These are phyloP conservation scores for Urocynchramus pylzowi DNA, from an alignment of 2,113 vertebrate species.

Conservation along the genomic window DNA sequence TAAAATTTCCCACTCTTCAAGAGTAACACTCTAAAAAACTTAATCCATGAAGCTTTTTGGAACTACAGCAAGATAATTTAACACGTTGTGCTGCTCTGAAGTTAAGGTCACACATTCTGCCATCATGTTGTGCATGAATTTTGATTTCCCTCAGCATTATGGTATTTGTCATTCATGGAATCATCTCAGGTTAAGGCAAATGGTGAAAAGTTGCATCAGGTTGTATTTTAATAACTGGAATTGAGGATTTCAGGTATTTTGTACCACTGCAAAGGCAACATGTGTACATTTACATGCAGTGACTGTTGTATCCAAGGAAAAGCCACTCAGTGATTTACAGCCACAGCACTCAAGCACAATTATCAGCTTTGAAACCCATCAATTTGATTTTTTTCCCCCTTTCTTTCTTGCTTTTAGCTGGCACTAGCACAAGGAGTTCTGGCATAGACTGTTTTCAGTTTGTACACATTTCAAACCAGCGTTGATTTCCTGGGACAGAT, in stretches of 20 bases:
- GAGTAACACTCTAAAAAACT: not conserved
- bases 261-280: not conserved
- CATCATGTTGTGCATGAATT: not conserved
- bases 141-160: not conserved
- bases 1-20: not conserved
- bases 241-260: not conserved
- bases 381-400: not conserved
- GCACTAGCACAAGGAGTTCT: not conserved
- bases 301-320: not conserved
- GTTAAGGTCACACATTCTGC: not conserved
- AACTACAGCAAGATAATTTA: not conserved
- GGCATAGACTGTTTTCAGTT: not conserved
- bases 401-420: not conserved
- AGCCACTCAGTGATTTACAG: not conserved
- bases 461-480: not conserved
- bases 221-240: not conserved
- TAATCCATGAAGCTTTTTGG: not conserved
- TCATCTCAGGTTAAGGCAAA: not conserved
- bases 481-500: not conserved
- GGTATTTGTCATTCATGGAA: slow-evolving; percentile 4
- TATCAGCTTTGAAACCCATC: not conserved
- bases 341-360: not conserved
- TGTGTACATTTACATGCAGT: not conserved
- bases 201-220: not conserved
- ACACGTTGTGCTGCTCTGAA: not conserved